A percentile compares a stretch with the other conserved stretches of the same genome.
These are phyloP conservation scores for Drymodes brunneopygia DNA, from an alignment of 2,113 vertebrate genomes.

Conservation along the genomic window DNA sequence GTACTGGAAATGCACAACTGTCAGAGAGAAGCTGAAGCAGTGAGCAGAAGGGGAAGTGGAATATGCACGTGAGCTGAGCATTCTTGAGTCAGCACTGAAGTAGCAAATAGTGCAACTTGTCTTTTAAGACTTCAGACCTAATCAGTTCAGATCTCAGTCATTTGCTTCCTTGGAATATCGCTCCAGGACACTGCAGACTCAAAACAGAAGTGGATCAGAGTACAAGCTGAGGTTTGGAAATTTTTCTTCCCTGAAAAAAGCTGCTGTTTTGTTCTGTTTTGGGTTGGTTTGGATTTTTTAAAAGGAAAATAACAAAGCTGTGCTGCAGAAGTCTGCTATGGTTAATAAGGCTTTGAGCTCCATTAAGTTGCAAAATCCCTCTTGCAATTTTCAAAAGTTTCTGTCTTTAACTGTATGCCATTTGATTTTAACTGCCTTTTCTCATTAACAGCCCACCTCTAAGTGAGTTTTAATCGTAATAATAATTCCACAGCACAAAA, in stretches of 20 bases:
- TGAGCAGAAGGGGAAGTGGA: not conserved
- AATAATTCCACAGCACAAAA: not conserved
- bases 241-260: not conserved
- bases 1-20: not conserved
- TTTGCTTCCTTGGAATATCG: not conserved
- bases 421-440: not conserved
- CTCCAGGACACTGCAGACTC: not conserved
- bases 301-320: not conserved
- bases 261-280: not conserved
- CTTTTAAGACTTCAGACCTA: slow-evolving; percentile 1
- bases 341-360: not conserved
- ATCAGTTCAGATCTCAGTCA: not conserved
- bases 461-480: not conserved
- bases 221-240: not conserved
- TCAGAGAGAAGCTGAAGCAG: not conserved
- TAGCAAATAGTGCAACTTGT: slow-evolving; percentile 7
- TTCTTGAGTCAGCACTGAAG: not conserved
- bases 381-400: not conserved
- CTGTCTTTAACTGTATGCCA: not conserved
- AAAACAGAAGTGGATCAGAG: not conserved
- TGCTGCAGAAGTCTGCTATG: not conserved
- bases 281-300: not conserved
- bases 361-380: not conserved
- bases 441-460: not conserved
- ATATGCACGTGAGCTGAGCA: not conserved